These are phyloP conservation scores for Porites rus DNA, from an alignment of 92 coral and sea anemone genomes.

Conservation along the genomic window DNA sequence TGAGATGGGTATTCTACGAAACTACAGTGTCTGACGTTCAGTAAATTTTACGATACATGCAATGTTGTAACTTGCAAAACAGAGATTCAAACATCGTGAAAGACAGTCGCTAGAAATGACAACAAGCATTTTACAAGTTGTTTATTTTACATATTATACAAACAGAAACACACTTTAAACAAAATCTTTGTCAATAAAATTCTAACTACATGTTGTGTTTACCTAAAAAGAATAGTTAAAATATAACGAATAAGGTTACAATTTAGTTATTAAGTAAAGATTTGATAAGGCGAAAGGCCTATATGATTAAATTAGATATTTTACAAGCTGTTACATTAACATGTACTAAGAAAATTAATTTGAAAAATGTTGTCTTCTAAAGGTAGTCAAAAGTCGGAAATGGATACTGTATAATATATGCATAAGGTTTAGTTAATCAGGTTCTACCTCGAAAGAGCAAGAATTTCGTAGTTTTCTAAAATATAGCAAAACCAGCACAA, in stretches of 20 bases:
- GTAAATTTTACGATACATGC: too few species aligned
- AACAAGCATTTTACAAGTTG: not conserved
- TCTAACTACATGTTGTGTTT: conserved; percentile 31
- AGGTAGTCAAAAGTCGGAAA: not conserved
- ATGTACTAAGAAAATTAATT: not conserved
- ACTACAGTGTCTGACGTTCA: too few species aligned
- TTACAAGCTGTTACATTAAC: not conserved
- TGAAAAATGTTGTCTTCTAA: not conserved
- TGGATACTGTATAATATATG: not conserved
- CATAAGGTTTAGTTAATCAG: not conserved
- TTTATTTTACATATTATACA: conserved; percentile 44
- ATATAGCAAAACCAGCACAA: not conserved
- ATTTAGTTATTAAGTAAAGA: not conserved
- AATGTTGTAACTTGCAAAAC: too few species aligned
- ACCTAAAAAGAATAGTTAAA: conserved; percentile 17
- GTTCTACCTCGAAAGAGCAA: not conserved
- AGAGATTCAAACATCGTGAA: too few species aligned
- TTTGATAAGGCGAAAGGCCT: conserved; percentile 2
- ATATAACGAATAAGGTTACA: conserved; percentile 13
- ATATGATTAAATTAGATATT: not conserved
- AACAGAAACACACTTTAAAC: not conserved
- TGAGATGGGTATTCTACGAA: too few species aligned
- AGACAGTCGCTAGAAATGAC: not conserved
- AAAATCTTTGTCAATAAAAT: conserved; percentile 5
- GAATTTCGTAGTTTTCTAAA: not conserved